Conservation (phyloP, 1,140 invertebrate genomes). For the Brachionus asplanchnoidis region DNA sequence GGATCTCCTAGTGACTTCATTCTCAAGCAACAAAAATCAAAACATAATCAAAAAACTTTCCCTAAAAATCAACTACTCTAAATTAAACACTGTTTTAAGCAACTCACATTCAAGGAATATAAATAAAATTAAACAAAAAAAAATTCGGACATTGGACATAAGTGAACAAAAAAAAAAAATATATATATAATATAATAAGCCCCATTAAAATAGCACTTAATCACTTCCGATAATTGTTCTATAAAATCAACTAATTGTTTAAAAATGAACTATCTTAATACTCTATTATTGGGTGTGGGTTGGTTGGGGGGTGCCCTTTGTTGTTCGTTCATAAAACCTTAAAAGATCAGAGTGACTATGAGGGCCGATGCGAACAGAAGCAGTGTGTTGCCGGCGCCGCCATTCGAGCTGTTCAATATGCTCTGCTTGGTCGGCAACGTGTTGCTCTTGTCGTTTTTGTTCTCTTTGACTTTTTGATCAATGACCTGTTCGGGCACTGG, state of each 20-base stretch:
- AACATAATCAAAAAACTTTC: background rate
- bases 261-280: background rate
- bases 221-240: background rate
- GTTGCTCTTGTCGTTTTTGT: background rate
- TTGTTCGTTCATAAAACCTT: background rate
- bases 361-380: background rate
- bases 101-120: conserved; percentile 20
- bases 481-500: background rate
- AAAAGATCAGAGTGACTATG: background rate
- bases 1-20: conserved; percentile 10
- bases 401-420: background rate
- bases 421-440: background rate
- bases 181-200: background rate
- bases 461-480: background rate
- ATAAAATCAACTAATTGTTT: background rate
- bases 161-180: too few relatives aligned
- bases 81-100: conserved; percentile 37
- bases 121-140: conserved; percentile 17
- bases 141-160: conserved; percentile 10
- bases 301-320: background rate
- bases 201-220: background rate
- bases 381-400: background rate
- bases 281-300: background rate
- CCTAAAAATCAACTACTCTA: background rate
- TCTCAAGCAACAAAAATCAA: background rate